Evolutionary conservation across 2,888 invertebrate genomes (phyloP), one percentile per base, ranked within the genome.

Genomic region (Agonopterix alstromeriana): DNA sequence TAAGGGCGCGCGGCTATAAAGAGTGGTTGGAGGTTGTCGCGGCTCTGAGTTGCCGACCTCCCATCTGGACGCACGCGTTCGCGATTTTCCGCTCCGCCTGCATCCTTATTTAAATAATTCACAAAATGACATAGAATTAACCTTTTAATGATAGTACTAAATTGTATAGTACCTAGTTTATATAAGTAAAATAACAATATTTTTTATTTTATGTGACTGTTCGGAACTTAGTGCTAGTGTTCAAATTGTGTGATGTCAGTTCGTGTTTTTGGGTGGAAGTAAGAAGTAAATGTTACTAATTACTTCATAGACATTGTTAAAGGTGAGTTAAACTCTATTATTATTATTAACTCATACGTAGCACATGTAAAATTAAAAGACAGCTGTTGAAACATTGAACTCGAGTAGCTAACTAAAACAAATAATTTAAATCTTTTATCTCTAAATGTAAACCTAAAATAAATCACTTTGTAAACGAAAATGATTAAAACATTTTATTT

Each of bases 1-100:
- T 78, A 76, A 81, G 82, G 82, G 80, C 76, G 78, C 61, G 51
- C 60, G 63, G 70, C 71, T 83, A 81, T 79, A 82, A 73, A 69
- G 69, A 61, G 61, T 54, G 61, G 46, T 55, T 55, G 65, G 60
- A 82, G 80, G 76, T 77, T 82, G 27, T 72, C 61, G 60, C 58
- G 53, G 70, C 67, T 75, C 60, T 73, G 61, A 55, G 58, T 55
- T 66, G 51, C 40, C 50, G 65, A 52, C 64, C 51, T 68, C 55
- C 66, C 57, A 48, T 50, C 52, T 49, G 66, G 53, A 48, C 67
- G 73, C 73, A 72, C 79, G 78, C 55, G 51, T 36, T 11, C 51
- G 53, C 48, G 43, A 46, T 50, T 42, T 45, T 47, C 42, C 54
- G 46, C 50, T 46, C 36, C 43, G 40, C 36, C 35, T 48, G 41